Base-by-base conservation (phyloP, 2,888 invertebrate genomes). In the Morpho deidamia region DNA sequence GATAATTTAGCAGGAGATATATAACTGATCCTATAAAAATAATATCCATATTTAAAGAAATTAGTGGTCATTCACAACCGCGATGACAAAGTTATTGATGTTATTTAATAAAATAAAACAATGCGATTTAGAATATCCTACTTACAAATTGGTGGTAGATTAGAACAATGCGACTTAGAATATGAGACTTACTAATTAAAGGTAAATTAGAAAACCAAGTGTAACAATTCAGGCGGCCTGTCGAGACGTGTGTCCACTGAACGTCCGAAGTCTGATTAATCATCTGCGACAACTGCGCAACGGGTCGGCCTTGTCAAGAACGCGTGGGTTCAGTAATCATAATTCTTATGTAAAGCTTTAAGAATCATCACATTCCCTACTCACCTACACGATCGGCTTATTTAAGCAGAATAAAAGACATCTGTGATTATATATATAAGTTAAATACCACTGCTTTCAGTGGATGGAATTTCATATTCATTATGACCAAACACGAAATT, bases 221-320 rank as follows among this genome's bases (percentile, higher is more conserved):
- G 48, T 45, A 35, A 49, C 33, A 40, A 42, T n/a, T 46, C 39
- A 72, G 72, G 73, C 75, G 76, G 68, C 67, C 68, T 66, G 67
- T 72, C 65, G 67, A 72, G 68, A 72, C 76, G 76, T 75, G 72
- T 83, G 88, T 86, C 87, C 87, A 79, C 78, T 79, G 80, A 76
- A 81, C 72, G 71, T 63, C 71, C 72, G 70, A 70, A 75, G 73
- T 63, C 72, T 70, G 81, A 85, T 87, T 86, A 87, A 87, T 89
- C 88, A 87, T 85, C 77, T 64, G 68, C 66, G 74, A 75, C 83
- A 82, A 87, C 83, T 89, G 83, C 89, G 89, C 84, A 88, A 78
- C 74, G 71, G 56, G 63, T 66, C 71, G 85, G 69, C 86, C 86
- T 88, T 86, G 86, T 61, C 59, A 23, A 59, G 39, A 56, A 71